Base-by-base conservation (phyloP, 2,113 vertebrate genomes). In the Ammodytes dubius region DNA sequence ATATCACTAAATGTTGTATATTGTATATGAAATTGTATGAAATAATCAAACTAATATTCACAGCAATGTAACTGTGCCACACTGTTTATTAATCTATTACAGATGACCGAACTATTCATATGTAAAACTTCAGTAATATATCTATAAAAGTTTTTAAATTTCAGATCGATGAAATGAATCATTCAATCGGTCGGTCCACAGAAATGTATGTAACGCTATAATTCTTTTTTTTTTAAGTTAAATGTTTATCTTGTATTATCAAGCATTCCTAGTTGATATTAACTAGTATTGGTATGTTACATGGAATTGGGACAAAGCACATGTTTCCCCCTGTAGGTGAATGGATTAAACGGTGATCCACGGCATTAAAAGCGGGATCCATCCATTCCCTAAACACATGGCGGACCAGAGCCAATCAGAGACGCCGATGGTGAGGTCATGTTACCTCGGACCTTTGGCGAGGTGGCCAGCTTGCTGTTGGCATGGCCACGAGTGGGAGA, bases 371-470 rank as follows among this genome's bases (percentile, higher is more conserved):
- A 59, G 27, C 13, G 10, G 69, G 90, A 91, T 86, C 79, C 74
- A 93, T 90, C 83, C 79, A 90, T 92, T 83, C 84, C 72, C 77
- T 60, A 39, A 8, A 57, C 77, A 61, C 70, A 46, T n/a, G 19
- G 47, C 17, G 49, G 79, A 83, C 77, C 83, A 52, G 58, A 83
- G 81, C 79, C 91, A 83, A 83, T 91, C 91, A 79, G 86, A 79
- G 69, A 79, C 42, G 58, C 77, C 65, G 15, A 87, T 70, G 56
- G 84, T 39, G 80, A 90, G 85, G 88, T 75, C 70, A 70, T 49
- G 86, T 91, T 94, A 94, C 93, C 94, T 94, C 87, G 71, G 88
- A 94, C 92, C 90, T 75, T 84, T 77, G 88, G 37, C 15, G 88
- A 77, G 79, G 83, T 75, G 11, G 88, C 77, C 89, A 52, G 87